Evolutionary conservation across 1,140 invertebrate species (phyloP), one percentile per base, ranked within the genome.

Genomic region (Cherax quadricarinatus): DNA sequence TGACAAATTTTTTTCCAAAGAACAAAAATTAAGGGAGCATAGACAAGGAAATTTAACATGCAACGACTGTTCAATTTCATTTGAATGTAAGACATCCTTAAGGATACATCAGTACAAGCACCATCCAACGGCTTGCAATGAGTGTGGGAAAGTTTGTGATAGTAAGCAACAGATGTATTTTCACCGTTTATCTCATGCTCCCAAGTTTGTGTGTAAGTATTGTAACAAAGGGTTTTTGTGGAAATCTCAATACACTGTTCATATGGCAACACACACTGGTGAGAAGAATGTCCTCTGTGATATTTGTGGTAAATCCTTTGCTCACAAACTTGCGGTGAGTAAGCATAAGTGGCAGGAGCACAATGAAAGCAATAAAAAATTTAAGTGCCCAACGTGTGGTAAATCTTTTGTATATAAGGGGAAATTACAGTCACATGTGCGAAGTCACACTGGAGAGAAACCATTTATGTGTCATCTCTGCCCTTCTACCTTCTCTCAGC

Each of bases 111-210:
- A 80, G 18, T 91, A 91, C 49, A 86, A 86, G 75, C 84, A 86
- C 48, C 89, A 91, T 51, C 89, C 89, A 48, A 91, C 89, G 2
- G 66, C 89, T 21, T 91, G 89, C 60, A 86, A 41, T 81, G 89
- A 86, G 16, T 91, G 89, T 91, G 89, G 89, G 10, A 91, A 91
- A 30, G 83, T 91, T 10, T 91, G 89, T 84, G 85, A 91, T 41
- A 91, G 60, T 81, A 91, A 91, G 57, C 89, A 91, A 53, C 89
- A 91, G 24, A 91, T 91, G 89, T 91, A 91, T 66, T 91, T 91
- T 21, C 89, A 91, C n/a, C 82, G 89, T 4, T 16, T 85, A 83
- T 81, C 83, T 30, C 89, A 91, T 53, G 75, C 82, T 18, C 89
- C 89, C 12, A 91, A 91, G 78, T 86, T 86, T 80, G 53, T 91